phyloP scores from a whole-genome alignment of 1,140 invertebrate genomes.

The Brachionus manjavacas region DNA sequence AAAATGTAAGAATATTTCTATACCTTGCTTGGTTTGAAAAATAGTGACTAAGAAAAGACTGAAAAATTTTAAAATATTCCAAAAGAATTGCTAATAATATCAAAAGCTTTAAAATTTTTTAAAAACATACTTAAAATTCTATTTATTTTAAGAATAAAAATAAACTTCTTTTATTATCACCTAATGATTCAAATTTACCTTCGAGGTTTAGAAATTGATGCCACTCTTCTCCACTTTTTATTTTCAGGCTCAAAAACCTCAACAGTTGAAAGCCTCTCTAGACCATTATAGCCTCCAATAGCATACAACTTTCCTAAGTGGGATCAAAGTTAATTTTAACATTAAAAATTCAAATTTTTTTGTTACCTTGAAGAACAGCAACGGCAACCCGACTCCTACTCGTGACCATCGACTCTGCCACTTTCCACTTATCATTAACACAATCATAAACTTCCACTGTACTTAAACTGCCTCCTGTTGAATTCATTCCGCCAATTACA shows the following conservation, averaged over 20 bases:
- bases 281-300: constrained; percentile 61
- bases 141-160: neutral
- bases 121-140: neutral
- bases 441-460: constrained; percentile 83
- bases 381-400: constrained; percentile 76
- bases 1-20: too few relatives aligned
- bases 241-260: constrained; percentile 66
- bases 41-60: too few relatives aligned
- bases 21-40: too few relatives aligned
- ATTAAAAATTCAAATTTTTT: neutral
- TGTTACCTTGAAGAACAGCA: constrained; percentile 64
- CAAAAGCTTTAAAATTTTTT: constrained; percentile 49
- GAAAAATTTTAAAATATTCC: too few relatives aligned
- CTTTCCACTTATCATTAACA: constrained; percentile 67
- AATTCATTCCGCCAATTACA: constrained; percentile 78
- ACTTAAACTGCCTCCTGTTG: constrained; percentile 75
- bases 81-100: too few relatives aligned
- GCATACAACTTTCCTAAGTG: constrained; percentile 54
- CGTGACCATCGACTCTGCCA: constrained; percentile 78
- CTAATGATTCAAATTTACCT: neutral
- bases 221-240: constrained; percentile 61
- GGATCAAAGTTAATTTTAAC: neutral
- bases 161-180: neutral
- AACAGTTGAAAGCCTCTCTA: constrained; percentile 57
- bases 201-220: constrained; percentile 44